Evolutionary conservation across 2,888 invertebrate species (phyloP).

Genomic region (Drosophila testacea): DNA sequence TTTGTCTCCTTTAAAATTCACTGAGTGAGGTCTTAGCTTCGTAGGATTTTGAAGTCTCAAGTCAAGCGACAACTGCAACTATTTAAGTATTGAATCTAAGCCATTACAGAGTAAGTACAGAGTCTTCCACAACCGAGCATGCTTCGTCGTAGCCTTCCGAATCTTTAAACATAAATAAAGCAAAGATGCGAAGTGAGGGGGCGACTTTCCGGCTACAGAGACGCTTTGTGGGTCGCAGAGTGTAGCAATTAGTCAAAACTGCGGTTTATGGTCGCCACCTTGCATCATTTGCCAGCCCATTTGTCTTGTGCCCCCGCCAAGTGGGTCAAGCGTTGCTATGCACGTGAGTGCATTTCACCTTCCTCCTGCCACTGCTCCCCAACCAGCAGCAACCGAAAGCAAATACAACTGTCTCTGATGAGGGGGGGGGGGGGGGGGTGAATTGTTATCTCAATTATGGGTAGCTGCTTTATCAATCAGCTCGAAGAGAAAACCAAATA

Average conservation of each 20-base stretch:
- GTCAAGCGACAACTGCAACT: constrained; percentile 18
- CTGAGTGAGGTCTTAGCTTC: constrained; percentile 47
- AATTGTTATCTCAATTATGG: constrained; percentile 57
- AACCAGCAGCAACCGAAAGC: constrained; percentile 30
- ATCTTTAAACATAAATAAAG: constrained; percentile 27
- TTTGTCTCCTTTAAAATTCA: not conserved
- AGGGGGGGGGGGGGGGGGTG: not conserved
- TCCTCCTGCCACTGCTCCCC: not conserved
- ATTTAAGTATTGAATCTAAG: constrained; percentile 34
- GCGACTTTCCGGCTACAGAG: not conserved
- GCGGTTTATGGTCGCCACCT: constrained; percentile 38
- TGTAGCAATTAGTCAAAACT: constrained; percentile 69
- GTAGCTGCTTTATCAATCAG: constrained; percentile 37
- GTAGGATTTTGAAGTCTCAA: constrained; percentile 10
- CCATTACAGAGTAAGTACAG: not conserved
- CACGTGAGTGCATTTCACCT: constrained; percentile 27
- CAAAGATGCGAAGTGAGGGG: not conserved
- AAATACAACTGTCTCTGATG: constrained; percentile 8
- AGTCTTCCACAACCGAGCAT: too few species aligned
- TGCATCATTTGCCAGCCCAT: constrained; percentile 64
- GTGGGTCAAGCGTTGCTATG: constrained; percentile 64
- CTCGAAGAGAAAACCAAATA: constrained; percentile 21
- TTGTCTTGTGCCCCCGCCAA: constrained; percentile 57
- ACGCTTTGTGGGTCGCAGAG: constrained; percentile 31
- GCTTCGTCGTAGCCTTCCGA: too few species aligned